These are phyloP conservation scores for Glyphotaelius pellucidus DNA, from an alignment of 2,888 invertebrate species.

Conservation along the genomic window DNA sequence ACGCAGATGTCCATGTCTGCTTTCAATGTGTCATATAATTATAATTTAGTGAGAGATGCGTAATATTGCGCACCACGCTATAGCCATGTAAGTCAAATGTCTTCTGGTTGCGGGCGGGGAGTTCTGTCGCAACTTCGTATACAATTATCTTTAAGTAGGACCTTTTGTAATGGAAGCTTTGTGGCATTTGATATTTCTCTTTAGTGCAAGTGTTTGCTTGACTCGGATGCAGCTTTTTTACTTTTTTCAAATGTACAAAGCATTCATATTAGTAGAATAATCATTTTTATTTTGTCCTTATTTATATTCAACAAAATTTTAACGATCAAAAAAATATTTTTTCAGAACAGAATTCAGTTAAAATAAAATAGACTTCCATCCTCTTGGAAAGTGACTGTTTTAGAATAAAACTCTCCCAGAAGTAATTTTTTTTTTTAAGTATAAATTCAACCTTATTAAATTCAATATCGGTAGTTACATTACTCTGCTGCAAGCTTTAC, in stretches of 20 bases:
- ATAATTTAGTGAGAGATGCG: slow-evolving; percentile 27
- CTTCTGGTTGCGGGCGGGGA: slow-evolving; percentile 22
- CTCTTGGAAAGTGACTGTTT: background rate
- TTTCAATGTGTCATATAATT: slow-evolving; percentile 56
- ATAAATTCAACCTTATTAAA: too few species aligned
- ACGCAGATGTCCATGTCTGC: slow-evolving; percentile 44
- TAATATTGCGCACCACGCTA: slow-evolving; percentile 7
- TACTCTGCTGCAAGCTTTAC: too few species aligned
- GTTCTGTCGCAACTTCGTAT: slow-evolving; percentile 15
- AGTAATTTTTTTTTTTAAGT: too few species aligned
- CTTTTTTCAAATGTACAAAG: background rate
- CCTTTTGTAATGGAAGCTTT: slow-evolving; percentile 33
- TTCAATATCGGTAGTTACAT: too few species aligned
- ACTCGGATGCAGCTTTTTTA: slow-evolving; percentile 3
- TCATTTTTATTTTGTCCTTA: background rate
- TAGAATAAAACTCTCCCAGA: too few species aligned
- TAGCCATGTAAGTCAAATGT: slow-evolving; percentile 29
- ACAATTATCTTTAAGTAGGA: slow-evolving; percentile 45
- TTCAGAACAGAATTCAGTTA: background rate
- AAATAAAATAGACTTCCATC: background rate
- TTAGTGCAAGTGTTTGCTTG: slow-evolving; percentile 22
- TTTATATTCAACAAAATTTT: too few species aligned
- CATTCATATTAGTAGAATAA: background rate
- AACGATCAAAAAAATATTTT: background rate
- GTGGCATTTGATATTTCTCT: slow-evolving; percentile 18